Evolutionary conservation across 2,113 vertebrate species (phyloP), one percentile per base, ranked within the genome.

Genomic region (Amphiprion ocellaris): DNA sequence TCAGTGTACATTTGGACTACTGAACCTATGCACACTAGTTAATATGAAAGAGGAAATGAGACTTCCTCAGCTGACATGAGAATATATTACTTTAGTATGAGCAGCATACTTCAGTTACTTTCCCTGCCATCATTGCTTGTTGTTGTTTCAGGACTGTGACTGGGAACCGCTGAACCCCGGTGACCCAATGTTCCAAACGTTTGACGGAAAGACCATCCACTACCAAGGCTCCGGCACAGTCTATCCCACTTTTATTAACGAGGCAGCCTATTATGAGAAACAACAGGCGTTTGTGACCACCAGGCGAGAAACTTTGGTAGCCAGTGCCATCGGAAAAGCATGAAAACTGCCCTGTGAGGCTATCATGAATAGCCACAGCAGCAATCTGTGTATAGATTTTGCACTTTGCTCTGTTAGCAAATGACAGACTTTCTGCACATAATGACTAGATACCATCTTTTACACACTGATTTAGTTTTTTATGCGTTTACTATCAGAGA

Each of bases 191-290:
- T 99, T 99, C 96, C 92, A 97, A 87, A 97, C 96, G 14, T 93
- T 97, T 65, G 96, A 96, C 54, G 98, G 98, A 72, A 92, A 95
- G 86, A 95, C 94, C 21, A 93, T 97, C 82, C 74, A 74, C 7
- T 94, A 97, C 83, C 93, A 95, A 9, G 98, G 96, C 77, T 87
- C 95, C 24, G 85, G 87, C 59, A 95, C 93, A 0, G 94, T 97
- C 59, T 98, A 97, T 55, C 97, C 98, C 2, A 96, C 96, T 15
- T 99, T 99, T 88, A 96, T 99, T 82, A 99, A 99, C 0, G 98
- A 99, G 91, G 98, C 98, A 0, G 98, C 98, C 0, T 99, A 99
- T 90, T 99, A 99, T 64, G 98, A 99, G 87, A 99, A 99, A 93
- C 96, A 97, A 62, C 97, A 97, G 93, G 98, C 98, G 2, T 98